Base-by-base conservation (phyloP, 2,888 invertebrate genomes). In the Ariolimax columbianus region DNA sequence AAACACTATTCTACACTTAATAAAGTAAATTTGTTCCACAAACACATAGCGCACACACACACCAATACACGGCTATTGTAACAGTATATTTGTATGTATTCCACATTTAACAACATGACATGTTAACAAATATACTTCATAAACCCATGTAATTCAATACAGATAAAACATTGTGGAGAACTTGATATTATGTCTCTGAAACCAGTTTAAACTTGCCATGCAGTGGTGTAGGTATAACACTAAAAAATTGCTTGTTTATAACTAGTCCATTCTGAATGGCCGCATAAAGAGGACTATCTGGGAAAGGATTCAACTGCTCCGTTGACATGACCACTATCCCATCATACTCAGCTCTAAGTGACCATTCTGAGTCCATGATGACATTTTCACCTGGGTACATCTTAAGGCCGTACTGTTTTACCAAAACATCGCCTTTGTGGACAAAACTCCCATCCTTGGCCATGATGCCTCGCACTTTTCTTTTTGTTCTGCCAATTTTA, bases 321-420 rank as follows among this genome's bases (percentile, higher is more conserved):
- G 97, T 97, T 0, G 97, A 97, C 0, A 98, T 95, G 30, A 96
- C 94, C 0, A 98, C 97, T 92, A 95, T 96, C 0, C 98, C 98
- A 66, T 96, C 95, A 90, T 96, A 96, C 93, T 97, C 95, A 0
- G 98, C 97, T 94, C 96, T 97, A 1, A 98, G 93, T 9, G 92
- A 91, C 0, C 96, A 96, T 92, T 97, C 96, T 4, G 97, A 97
- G 89, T 85, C 85, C 43, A 85, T 73, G 85, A 90, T 90, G 89
- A 94, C 94, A 92, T 94, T 93, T 91, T 93, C 92, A 43, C 94
- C 94, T 43, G 94, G 94, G 84, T 94, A 94, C 82, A 87, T 90
- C 55, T 89, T 89, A 26, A 94, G 86, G 11, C 92, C 92, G 30
- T 88, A 88, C 85, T 94, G 94, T 79, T 88, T 89, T 26, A 90